Percentiles rank a stretch among this genome's conserved stretches.
These are phyloP conservation scores for Aphodius sticticus DNA, from an alignment of 2,888 invertebrate species.

Conservation along the genomic window DNA sequence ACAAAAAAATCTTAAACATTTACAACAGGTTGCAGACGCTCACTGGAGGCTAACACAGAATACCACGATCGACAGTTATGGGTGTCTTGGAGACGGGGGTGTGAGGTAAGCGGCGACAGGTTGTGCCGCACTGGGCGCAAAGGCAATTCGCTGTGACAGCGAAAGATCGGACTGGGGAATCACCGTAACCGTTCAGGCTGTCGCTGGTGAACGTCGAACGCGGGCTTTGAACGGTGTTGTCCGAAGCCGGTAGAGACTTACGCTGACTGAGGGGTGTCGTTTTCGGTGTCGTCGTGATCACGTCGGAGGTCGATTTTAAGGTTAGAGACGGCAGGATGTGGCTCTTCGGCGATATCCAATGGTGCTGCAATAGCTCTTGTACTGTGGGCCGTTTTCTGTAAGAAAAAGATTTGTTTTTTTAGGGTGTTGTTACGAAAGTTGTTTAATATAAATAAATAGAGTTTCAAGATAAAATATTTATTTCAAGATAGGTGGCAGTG, in stretches of 20 bases:
- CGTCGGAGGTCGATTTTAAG: conserved; percentile 43
- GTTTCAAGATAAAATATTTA: too few relatives aligned
- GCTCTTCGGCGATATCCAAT: conserved; percentile 73
- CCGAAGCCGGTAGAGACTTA: conserved; percentile 49
- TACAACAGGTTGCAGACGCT: conserved; percentile 26
- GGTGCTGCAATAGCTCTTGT: conserved; percentile 87
- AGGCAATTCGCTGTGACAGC: conserved; percentile 56
- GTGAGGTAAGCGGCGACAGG: conserved; percentile 59
- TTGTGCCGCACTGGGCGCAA: conserved; percentile 61
- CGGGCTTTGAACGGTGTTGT: conserved; percentile 35
- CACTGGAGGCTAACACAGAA: conserved; percentile 59
- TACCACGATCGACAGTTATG: conserved; percentile 61
- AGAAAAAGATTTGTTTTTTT: conserved; percentile 42
- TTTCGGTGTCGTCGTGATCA: conserved; percentile 41
- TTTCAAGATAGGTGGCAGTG: too few relatives aligned
- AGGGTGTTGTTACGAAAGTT: too few relatives aligned
- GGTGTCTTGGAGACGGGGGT: conserved; percentile 57
- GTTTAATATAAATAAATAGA: too few relatives aligned
- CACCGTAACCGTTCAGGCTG: conserved; percentile 51
- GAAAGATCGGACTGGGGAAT: conserved; percentile 55
- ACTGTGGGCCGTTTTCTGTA: conserved; percentile 88
- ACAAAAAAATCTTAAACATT: conserved; percentile 21
- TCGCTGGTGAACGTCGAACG: conserved; percentile 48
- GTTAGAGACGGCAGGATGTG: conserved; percentile 50
- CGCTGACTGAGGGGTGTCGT: conserved; percentile 55